A percentile compares a stretch with the other conserved stretches of the same genome.
These are phyloP conservation scores for Cheilosia urbana DNA, from an alignment of 2,888 invertebrate species.

Conservation along the genomic window DNA sequence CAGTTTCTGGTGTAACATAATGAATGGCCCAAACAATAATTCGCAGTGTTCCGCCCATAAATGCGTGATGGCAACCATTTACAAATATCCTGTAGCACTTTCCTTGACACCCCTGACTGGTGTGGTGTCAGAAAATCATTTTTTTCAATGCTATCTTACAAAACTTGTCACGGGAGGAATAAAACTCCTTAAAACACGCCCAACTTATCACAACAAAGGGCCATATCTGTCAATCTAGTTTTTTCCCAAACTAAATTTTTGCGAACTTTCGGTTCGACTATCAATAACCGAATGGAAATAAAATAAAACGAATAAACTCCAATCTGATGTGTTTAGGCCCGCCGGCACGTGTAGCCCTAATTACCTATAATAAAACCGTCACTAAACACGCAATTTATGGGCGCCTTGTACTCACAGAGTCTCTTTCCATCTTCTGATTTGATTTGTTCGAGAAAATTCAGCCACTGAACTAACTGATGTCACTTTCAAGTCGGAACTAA, in stretches of 20 bases:
- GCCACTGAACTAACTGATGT: not conserved
- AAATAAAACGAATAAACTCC: not conserved
- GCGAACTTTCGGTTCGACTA: conserved; percentile 2
- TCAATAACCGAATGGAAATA: not conserved
- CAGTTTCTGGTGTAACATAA: conserved; percentile 8
- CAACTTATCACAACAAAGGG: not conserved
- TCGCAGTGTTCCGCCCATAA: too few species aligned
- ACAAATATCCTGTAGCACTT: not conserved
- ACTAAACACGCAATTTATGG: conserved; percentile 45
- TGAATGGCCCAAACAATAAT: too few species aligned
- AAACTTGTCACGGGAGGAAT: not conserved
- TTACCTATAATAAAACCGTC: conserved; percentile 16
- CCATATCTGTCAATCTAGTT: conserved; percentile 18
- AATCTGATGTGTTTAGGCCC: not conserved
- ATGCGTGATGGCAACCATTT: conserved; percentile 5
- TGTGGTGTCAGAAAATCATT: conserved; percentile 21
- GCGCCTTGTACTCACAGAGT: conserved; percentile 33
- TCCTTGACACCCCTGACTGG: conserved; percentile 17
- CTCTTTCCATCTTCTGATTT: conserved; percentile 30
- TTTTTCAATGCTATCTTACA: not conserved
- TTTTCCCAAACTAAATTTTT: conserved; percentile 18
- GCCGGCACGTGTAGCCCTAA: conserved; percentile 13
- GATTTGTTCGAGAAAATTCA: not conserved
- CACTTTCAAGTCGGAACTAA: conserved; percentile 21
- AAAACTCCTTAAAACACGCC: not conserved